phyloP scores from a whole-genome alignment of 2,113 vertebrate species.

The Oceanites oceanicus region DNA sequence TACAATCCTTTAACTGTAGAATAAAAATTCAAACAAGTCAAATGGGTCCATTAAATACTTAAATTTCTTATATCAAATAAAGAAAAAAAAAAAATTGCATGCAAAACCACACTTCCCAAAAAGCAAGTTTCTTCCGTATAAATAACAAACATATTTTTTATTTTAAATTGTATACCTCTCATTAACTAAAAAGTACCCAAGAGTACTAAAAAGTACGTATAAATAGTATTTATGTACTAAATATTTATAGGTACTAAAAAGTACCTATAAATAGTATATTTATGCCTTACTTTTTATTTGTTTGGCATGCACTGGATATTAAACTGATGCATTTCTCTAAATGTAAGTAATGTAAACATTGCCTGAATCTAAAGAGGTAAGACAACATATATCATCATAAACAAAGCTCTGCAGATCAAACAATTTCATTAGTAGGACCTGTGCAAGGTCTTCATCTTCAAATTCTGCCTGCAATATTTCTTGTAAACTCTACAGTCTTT shows the following conservation, averaged over 20 bases:
- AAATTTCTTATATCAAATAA: not conserved
- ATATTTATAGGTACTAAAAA: too few relatives aligned
- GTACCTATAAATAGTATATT: not conserved
- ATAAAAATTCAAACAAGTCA: not conserved
- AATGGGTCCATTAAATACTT: not conserved
- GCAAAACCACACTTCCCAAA: not conserved
- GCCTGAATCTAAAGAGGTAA: not conserved
- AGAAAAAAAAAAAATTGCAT: not conserved
- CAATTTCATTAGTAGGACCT: not conserved
- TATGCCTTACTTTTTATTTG: not conserved
- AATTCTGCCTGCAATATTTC: not conserved
- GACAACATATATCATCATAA: not conserved
- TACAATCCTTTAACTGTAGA: conserved; percentile 91
- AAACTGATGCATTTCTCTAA: not conserved
- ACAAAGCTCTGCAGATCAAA: not conserved
- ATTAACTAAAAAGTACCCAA: not conserved
- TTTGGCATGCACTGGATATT: not conserved
- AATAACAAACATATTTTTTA: not conserved
- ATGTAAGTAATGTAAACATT: not conserved
- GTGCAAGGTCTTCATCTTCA: not conserved
- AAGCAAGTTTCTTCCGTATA: not conserved
- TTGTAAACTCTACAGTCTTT: not conserved
- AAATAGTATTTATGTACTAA: too few relatives aligned
- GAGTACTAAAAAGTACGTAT: too few relatives aligned
- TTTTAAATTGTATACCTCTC: not conserved